Evolutionary conservation across 2,113 vertebrate genomes (phyloP).

Genomic region (Carettochelys insculpta): DNA sequence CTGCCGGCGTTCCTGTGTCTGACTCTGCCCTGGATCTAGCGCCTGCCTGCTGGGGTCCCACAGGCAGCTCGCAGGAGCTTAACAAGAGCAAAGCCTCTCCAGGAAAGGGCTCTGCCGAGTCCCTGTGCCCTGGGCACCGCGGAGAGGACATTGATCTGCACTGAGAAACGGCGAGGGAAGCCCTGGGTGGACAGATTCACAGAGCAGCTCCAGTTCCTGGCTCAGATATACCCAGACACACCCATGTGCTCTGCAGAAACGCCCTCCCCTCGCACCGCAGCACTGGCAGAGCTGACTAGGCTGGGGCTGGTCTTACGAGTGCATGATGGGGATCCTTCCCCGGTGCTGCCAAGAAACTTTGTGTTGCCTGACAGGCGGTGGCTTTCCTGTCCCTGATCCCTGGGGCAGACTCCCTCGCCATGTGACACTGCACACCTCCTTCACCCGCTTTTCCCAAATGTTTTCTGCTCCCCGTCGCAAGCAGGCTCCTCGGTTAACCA

Average conservation of each 20-base stretch:
- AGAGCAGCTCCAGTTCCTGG: not conserved
- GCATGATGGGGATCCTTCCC: not conserved
- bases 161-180: not conserved
- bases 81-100: not conserved
- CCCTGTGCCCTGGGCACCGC: not conserved
- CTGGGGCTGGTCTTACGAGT: not conserved
- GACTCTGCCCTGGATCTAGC: not conserved
- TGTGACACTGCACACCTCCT: not conserved
- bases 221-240: no score
- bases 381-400: not conserved
- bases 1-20: not conserved
- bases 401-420: not conserved
- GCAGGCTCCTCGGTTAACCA: not conserved
- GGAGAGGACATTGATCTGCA: not conserved
- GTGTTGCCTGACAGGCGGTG: not conserved
- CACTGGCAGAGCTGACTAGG: not conserved
- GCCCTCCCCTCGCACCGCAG: not conserved
- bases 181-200: not conserved
- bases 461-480: not conserved
- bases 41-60: not conserved
- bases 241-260: not conserved
- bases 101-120: not conserved
- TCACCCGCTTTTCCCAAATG: not conserved
- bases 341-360: not conserved
- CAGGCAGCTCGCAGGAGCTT: not conserved